Evolutionary conservation across 2,113 vertebrate species (phyloP).

Genomic region (Urocitellus parryii): DNA sequence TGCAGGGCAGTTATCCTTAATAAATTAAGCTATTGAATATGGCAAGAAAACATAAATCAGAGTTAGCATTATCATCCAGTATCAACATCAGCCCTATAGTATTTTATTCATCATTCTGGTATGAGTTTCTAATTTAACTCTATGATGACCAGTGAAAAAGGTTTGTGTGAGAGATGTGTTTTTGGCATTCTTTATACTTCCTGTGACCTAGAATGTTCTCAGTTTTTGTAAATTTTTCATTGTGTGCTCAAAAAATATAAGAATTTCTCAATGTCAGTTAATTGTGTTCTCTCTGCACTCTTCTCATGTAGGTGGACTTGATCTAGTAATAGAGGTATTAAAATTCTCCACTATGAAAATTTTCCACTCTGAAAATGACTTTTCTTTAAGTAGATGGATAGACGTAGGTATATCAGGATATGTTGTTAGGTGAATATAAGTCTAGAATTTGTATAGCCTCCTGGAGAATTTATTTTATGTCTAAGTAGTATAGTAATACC

Average conservation of each 20-base stretch:
- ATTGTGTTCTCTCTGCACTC: neutral
- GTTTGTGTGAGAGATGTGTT: neutral
- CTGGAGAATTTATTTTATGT: neutral
- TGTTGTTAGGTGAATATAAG: neutral
- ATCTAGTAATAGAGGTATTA: neutral
- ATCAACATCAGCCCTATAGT: neutral
- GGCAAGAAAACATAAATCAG: neutral
- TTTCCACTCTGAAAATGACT: neutral
- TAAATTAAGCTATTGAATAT: neutral
- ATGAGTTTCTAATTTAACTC: neutral
- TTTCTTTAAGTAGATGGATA: neutral
- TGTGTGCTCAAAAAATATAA: neutral
- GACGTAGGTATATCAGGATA: neutral
- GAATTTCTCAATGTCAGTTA: neutral
- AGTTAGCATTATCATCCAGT: neutral
- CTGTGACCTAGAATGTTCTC: neutral
- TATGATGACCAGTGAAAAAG: neutral
- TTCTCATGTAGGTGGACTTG: neutral
- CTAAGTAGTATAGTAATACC: neutral
- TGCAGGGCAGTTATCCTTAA: neutral
- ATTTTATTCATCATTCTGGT: too few relatives aligned
- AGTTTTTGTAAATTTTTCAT: neutral
- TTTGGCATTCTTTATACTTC: neutral
- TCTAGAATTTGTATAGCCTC: neutral
- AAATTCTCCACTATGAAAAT: neutral